These are phyloP conservation scores for Bugula neritina DNA, from an alignment of 2,888 invertebrate species.

Conservation along the genomic window DNA sequence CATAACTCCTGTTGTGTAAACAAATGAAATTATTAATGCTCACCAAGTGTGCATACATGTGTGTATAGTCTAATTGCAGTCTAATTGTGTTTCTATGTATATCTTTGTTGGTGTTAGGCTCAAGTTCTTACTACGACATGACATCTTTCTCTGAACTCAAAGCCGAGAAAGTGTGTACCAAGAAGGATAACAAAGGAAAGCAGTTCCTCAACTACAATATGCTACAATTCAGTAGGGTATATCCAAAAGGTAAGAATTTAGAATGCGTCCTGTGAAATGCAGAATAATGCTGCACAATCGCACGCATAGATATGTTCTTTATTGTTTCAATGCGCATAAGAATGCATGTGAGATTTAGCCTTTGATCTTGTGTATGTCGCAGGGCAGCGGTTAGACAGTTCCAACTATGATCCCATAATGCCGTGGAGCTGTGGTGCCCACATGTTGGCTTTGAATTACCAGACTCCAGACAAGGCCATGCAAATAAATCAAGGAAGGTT, in stretches of 20 bases:
- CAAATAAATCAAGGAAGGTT: constrained; percentile 91
- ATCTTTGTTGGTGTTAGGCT: no score
- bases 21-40: no score
- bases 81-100: no score
- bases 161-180: constrained; percentile 79
- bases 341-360: no score
- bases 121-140: constrained; percentile 82
- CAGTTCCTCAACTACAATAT: constrained; percentile 36
- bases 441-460: constrained; percentile 95
- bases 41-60: no score
- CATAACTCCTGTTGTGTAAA: no score
- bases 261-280: no score
- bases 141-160: constrained; percentile 95
- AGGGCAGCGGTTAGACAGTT: constrained; percentile 86
- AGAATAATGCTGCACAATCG: no score
- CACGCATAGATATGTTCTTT: no score
- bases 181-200: constrained; percentile 30
- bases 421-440: constrained; percentile 95
- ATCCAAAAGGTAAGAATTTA: constrained; percentile 61
- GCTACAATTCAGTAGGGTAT: constrained; percentile 81
- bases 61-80: no score
- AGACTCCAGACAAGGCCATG: constrained; percentile 88
- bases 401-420: constrained; percentile 88
- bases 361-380: no score
- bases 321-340: no score